Conservation (phyloP, 2,797 vertebrate species). For the Scomberomorus guttatus region DNA sequence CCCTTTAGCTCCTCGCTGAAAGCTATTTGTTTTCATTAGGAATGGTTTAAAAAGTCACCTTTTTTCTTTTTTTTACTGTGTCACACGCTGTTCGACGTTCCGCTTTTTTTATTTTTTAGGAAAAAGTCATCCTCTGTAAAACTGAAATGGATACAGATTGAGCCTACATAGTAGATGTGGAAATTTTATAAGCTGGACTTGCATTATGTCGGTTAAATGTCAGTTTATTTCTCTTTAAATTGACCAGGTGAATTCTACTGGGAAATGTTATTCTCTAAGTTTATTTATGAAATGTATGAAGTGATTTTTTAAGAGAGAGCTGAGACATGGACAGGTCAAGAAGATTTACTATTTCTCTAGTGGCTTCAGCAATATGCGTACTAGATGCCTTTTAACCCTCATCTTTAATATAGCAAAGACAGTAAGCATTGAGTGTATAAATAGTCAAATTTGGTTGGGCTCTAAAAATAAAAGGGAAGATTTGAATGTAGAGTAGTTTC, state of each 20-base stretch:
- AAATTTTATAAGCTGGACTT: neutral
- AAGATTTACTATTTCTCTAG: neutral
- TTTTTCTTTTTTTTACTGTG: constrained; percentile 62
- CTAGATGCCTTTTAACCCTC: neutral
- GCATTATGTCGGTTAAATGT: neutral
- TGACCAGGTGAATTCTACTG: neutral
- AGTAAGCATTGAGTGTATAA: neutral
- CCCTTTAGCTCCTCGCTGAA: constrained; percentile 53
- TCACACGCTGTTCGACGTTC: neutral
- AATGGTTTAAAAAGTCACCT: constrained; percentile 55
- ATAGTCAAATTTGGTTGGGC: neutral
- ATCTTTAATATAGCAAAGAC: neutral
- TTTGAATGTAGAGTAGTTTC: neutral
- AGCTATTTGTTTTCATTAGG: constrained; percentile 75
- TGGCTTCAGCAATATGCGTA: neutral
- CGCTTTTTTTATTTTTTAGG: neutral
- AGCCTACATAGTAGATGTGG: neutral
- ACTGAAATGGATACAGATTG: constrained; percentile 6
- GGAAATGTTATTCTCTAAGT: neutral
- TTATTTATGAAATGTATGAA: neutral
- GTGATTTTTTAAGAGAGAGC: neutral
- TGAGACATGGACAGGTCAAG: neutral
- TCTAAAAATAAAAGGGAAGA: neutral
- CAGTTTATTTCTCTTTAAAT: neutral
- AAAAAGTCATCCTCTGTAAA: neutral